phyloP scores from a whole-genome alignment of 2,797 vertebrate species.

The Hydrolagus colliei region DNA sequence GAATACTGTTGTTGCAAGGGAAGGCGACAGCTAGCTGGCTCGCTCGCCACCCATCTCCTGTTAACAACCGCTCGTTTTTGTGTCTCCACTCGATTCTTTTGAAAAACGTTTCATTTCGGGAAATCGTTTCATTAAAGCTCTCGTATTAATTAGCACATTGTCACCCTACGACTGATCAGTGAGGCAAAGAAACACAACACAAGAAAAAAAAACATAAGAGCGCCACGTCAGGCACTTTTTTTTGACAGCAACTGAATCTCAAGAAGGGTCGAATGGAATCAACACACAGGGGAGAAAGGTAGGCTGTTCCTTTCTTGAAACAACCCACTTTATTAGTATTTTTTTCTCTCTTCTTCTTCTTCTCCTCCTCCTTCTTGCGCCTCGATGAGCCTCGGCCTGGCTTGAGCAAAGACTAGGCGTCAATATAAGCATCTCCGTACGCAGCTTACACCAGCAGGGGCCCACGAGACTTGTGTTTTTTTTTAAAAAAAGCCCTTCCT shows the following conservation, averaged over 20 bases:
- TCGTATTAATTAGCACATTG: constrained; percentile 96
- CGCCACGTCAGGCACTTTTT: constrained; percentile 96
- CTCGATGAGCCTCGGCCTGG: constrained; percentile 65
- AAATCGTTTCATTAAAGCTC: constrained; percentile 94
- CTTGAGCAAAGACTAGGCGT: constrained; percentile 68
- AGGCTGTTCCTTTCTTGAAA: constrained; percentile 58
- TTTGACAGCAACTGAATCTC: constrained; percentile 96
- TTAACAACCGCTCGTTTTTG: constrained; percentile 67
- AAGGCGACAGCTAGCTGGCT: constrained; percentile 73
- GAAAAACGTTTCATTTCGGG: constrained; percentile 10
- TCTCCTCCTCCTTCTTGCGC: constrained; percentile 52
- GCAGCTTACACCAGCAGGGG: constrained; percentile 54
- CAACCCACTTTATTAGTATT: constrained; percentile 55
- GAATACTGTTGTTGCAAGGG: constrained; percentile 81
- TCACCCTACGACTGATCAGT: constrained; percentile 85
- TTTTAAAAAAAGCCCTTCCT: constrained; percentile 57
- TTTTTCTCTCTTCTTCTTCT: too few relatives aligned
- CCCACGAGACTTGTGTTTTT: too few relatives aligned
- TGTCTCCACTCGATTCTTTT: constrained; percentile 61
- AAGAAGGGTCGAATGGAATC: constrained; percentile 95
- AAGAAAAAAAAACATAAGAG: constrained; percentile 75
- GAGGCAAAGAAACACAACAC: constrained; percentile 61
- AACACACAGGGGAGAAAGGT: constrained; percentile 57
- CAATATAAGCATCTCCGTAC: constrained; percentile 60
- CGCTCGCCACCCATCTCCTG: constrained; percentile 46